Evolutionary conservation across 2,113 vertebrate species (phyloP), one percentile per base, ranked within the genome.

Genomic region (Malurus elegans): DNA sequence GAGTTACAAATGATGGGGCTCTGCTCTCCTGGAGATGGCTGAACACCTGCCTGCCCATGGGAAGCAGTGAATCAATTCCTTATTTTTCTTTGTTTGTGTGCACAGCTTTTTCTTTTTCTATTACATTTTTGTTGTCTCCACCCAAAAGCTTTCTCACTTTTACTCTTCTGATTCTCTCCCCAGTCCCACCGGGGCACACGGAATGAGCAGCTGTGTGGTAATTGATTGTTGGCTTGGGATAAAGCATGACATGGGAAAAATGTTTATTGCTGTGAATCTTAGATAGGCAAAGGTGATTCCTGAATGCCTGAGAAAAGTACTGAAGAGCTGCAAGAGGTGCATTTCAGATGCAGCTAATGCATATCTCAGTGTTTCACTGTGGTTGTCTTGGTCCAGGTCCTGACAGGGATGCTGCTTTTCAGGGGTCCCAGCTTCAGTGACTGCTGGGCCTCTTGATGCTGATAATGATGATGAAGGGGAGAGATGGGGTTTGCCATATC

Each of bases 1-100:
- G 21, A 0, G 0, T 25, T 36, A 5, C 0, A 1, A 6, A 9
- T 23, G 23, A 38, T 13, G 47, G 38, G 23, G 23, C 28, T 12
- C 4, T 54, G 8, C 28, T n/a, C 4, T 70, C 12, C 8, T 38
- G 38, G 23, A 28, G 26, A 38, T 28, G 18, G 38, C 23, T 38
- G 47, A 69, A 10, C 32, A 15, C 18, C 23, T 36, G 54, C 32
- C 45, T 60, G 36, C 12, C 6, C 8, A 4, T 17, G 8, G 38
- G 15, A 24, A 53, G 18, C 12, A 9, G 0, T 20, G 24, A 61
- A 53, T 13, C 1, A 53, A 70, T 23, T 53, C 12, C 38, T 61
- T 29, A 18, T n/a, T 78, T 45, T 40, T 10, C 47, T 70, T 61
- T 1, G 1, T 23, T 38, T 54, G 7, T 45, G 3, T 21, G 32